Conservation (phyloP, 1,140 invertebrate species). For the Aporrectodea caliginosa region DNA sequence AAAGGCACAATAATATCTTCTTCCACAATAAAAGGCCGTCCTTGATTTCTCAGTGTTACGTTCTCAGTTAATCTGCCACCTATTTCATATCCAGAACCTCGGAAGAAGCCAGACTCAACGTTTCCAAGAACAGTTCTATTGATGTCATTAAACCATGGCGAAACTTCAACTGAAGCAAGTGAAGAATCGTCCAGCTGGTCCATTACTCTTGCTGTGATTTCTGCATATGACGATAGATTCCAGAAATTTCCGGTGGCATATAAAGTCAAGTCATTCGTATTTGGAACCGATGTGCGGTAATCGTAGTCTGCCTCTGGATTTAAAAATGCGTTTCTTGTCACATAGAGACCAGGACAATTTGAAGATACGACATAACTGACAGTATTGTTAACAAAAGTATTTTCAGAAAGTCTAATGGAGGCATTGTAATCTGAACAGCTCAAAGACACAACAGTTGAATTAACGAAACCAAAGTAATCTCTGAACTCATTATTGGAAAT, state of each 20-base stretch:
- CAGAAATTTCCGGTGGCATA: not conserved
- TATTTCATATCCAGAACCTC: not conserved
- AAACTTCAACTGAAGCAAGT: not conserved
- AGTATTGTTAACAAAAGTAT: not conserved
- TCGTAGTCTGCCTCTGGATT: not conserved
- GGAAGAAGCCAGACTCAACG: not conserved
- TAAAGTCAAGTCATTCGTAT: not conserved
- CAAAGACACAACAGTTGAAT: too few species aligned
- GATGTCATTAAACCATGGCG: not conserved
- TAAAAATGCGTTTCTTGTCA: not conserved
- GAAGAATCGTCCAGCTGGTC: not conserved
- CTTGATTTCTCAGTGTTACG: not conserved
- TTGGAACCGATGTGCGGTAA: not conserved
- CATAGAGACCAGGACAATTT: not conserved
- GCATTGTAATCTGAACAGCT: not conserved
- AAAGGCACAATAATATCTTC: not conserved
- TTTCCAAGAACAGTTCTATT: not conserved
- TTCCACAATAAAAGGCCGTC: not conserved
- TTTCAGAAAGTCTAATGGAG: not conserved
- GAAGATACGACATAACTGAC: not conserved
- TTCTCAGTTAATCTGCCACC: conserved; percentile 12
- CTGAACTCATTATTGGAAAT: too few species aligned
- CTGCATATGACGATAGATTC: not conserved
- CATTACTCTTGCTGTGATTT: not conserved
- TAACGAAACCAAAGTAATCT: too few species aligned